phyloP scores from a whole-genome alignment of 2,888 invertebrate genomes.

The Ormia ochracea region DNA sequence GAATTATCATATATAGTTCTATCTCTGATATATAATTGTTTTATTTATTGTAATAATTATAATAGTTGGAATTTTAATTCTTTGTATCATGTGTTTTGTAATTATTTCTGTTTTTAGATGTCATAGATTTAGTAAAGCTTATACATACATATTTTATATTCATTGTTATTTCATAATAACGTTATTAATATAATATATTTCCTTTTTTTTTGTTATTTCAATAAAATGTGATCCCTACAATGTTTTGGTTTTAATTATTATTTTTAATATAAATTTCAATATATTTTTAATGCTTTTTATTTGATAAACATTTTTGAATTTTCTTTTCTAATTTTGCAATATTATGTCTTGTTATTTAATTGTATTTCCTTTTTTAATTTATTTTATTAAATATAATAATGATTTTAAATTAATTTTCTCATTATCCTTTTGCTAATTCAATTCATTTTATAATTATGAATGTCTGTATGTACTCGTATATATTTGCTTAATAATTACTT shows the following conservation, averaged over 20 bases:
- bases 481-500: slow-evolving; percentile 54
- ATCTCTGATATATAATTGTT: slow-evolving; percentile 57
- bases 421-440: neutral
- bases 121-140: slow-evolving; percentile 62
- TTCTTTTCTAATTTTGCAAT: slow-evolving; percentile 22
- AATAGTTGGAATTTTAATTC: slow-evolving; percentile 65
- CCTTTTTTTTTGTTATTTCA: slow-evolving; percentile 59
- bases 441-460: slow-evolving; percentile 26
- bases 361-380: slow-evolving; percentile 12
- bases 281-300: slow-evolving; percentile 18
- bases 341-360: slow-evolving; percentile 8
- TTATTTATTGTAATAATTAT: slow-evolving; percentile 55
- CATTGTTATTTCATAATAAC: slow-evolving; percentile 50
- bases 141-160: slow-evolving; percentile 20
- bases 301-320: slow-evolving; percentile 24
- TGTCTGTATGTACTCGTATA: slow-evolving; percentile 19
- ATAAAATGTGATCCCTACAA: slow-evolving; percentile 63
- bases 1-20: slow-evolving; percentile 62
- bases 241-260: slow-evolving; percentile 42
- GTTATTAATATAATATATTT: slow-evolving; percentile 47
- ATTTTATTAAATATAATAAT: slow-evolving; percentile 28
- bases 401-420: slow-evolving; percentile 17
- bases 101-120: slow-evolving; percentile 56
- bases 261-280: slow-evolving; percentile 30
- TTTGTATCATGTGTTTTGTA: slow-evolving; percentile 64